Conservation (phyloP, 2,113 vertebrate species). For the Amphiprion percula region DNA sequence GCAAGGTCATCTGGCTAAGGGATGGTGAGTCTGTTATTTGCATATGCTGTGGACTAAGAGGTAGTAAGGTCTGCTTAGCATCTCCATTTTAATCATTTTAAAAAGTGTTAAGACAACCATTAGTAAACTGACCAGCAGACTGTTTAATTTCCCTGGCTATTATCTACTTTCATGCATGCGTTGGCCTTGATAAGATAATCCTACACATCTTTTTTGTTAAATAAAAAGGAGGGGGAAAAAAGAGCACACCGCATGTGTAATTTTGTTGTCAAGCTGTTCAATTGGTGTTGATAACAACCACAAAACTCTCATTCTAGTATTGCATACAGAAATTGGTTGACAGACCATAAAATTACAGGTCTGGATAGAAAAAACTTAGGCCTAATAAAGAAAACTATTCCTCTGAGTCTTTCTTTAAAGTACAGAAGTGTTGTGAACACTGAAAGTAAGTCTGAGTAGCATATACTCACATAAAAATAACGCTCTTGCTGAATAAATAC, state of each 20-base stretch:
- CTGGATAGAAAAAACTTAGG: background rate
- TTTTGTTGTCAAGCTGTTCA: slow-evolving; percentile 15
- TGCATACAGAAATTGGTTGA: slow-evolving; percentile 8
- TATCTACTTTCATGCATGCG: slow-evolving; percentile 35
- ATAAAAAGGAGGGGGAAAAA: background rate
- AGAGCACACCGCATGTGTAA: background rate
- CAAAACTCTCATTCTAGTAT: background rate
- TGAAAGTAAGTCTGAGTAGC: background rate
- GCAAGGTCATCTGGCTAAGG: slow-evolving; percentile 56
- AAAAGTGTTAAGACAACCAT: slow-evolving; percentile 38
- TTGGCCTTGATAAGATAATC: background rate
- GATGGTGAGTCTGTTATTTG: slow-evolving; percentile 72
- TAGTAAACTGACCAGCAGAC: slow-evolving; percentile 43
- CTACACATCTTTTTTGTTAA: slow-evolving; percentile 1
- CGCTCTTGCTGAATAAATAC: slow-evolving; percentile 14
- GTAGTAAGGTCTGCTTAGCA: slow-evolving; percentile 47
- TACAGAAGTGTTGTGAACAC: background rate
- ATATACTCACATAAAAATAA: slow-evolving; percentile 8
- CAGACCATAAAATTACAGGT: slow-evolving; percentile 17
- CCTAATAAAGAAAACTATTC: slow-evolving; percentile 12
- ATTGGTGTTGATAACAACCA: background rate
- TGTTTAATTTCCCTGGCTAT: slow-evolving; percentile 23
- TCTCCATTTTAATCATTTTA: slow-evolving; percentile 40
- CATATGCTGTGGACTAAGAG: slow-evolving; percentile 53
- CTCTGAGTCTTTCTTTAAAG: background rate